A percentile compares a stretch with the other conserved stretches of the same genome.
These are phyloP conservation scores for Dugesia japonica DNA, from an alignment of 2,888 invertebrate genomes.

Conservation along the genomic window DNA sequence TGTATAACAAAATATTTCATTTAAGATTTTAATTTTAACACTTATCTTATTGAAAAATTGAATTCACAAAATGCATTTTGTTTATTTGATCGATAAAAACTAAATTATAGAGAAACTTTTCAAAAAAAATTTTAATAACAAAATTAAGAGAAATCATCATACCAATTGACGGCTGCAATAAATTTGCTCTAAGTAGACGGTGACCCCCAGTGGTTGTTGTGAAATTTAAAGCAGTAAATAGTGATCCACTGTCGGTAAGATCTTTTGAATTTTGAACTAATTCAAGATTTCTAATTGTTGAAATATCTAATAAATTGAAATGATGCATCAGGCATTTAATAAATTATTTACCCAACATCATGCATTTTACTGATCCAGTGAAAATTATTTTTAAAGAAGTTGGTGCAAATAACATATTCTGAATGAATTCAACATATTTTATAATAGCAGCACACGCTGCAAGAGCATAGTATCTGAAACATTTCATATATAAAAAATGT, in stretches of 20 bases:
- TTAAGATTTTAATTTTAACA: too few relatives aligned
- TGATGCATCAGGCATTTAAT: not conserved
- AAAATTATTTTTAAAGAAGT: conserved; percentile 66
- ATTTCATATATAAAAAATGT: too few relatives aligned
- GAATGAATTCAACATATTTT: conserved; percentile 66
- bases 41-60: too few relatives aligned
- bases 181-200: conserved; percentile 61
- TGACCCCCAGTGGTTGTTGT: conserved; percentile 62
- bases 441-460: conserved; percentile 68
- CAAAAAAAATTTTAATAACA: too few relatives aligned
- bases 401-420: conserved; percentile 60
- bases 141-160: too few relatives aligned
- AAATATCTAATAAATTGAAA: conserved; percentile 55
- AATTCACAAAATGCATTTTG: too few relatives aligned
- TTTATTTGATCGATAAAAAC: too few relatives aligned
- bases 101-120: too few relatives aligned
- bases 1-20: too few relatives aligned
- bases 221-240: conserved; percentile 57
- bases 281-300: conserved; percentile 61
- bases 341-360: conserved; percentile 59
- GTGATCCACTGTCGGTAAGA: conserved; percentile 49
- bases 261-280: conserved; percentile 47
- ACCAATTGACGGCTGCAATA: conserved; percentile 58
- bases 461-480: conserved; percentile 66
- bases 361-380: conserved; percentile 63